A percentile compares a stretch with the other conserved stretches of the same genome.
Conservation (phyloP, 2,888 invertebrate genomes). For the Plebejus anna region DNA sequence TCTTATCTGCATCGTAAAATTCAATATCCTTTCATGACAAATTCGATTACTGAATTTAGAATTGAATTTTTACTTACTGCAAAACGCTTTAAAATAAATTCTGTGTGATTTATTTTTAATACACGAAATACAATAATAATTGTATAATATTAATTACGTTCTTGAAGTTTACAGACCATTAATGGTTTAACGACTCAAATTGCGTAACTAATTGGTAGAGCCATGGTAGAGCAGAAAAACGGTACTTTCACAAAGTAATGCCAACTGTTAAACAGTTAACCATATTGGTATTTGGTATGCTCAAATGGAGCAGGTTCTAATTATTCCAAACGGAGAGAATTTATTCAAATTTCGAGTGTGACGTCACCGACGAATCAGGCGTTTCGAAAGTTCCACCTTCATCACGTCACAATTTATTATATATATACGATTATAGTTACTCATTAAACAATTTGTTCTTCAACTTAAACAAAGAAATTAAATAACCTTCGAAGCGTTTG, state of each 20-base stretch:
- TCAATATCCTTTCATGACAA: conserved; percentile 24
- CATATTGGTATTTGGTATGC: neutral
- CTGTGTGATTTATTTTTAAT: conserved; percentile 2
- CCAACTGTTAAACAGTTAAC: neutral
- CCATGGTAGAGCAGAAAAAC: conserved; percentile 5
- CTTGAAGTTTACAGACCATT: conserved; percentile 13
- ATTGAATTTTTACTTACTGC: neutral
- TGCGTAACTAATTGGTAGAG: conserved; percentile 18
- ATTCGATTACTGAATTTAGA: conserved; percentile 11
- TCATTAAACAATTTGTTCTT: conserved; percentile 27
- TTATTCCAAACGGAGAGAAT: conserved; percentile 4
- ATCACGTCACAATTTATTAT: neutral
- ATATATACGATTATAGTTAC: neutral
- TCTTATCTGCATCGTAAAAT: conserved; percentile 22
- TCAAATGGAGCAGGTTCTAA: conserved; percentile 12
- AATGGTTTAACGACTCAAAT: conserved; percentile 14
- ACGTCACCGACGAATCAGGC: conserved; percentile 3
- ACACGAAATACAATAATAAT: neutral
- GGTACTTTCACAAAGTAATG: conserved; percentile 16
- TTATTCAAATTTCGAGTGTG: conserved; percentile 11
- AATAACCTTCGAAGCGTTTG: neutral
- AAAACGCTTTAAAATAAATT: neutral
- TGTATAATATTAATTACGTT: conserved; percentile 8
- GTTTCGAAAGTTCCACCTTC: conserved; percentile 4
- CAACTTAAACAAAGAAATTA: neutral